Evolutionary conservation across 2,797 vertebrate genomes (phyloP), one percentile per base, ranked within the genome.

Genomic region (Pelobates cultripes): DNA sequence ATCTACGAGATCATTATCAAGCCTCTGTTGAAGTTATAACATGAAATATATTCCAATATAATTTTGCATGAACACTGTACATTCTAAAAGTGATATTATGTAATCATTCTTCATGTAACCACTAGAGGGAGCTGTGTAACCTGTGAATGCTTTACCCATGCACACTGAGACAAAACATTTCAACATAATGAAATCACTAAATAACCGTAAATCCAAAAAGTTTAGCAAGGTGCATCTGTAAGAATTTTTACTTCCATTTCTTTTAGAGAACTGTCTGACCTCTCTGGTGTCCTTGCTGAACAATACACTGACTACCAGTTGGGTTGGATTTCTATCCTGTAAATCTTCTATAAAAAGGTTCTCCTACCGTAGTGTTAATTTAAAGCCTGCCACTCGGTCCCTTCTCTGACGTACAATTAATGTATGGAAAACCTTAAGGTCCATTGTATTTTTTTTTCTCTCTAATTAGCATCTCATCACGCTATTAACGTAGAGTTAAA

Each of bases 221-320:
- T 75, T 81, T 75, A 70, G 70, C 66, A 75, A 75, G 73, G 72
- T 81, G 73, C 73, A 75, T 57, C 71, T 57, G 63, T 57, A 44
- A 74, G 42, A 47, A 75, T 68, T 67, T 28, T 75, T 64, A 68
- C 71, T 69, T 73, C 53, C 60, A 45, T 69, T 75, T 69, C 7
- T 67, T 47, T 67, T 40, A 68, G 63, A 80, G 61, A 42, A n/a
- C 42, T 41, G 63, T 15, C 78, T 80, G 72, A 80, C 78, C 78
- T 80, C 63, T 80, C 6, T 10, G 74, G 51, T 51, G 61, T 66
- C 71, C 68, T 13, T 13, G 3, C 63, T 28, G 60, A 67, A 42
- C 61, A 57, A 67, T 68, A 45, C 41, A 57, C 43, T 53, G 47
- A 74, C 5, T 43, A 9, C 12, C 14, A 60, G 73, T 57, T 60